Evolutionary conservation across 1,140 invertebrate genomes (phyloP).

Genomic region (Drosophila lowei): DNA sequence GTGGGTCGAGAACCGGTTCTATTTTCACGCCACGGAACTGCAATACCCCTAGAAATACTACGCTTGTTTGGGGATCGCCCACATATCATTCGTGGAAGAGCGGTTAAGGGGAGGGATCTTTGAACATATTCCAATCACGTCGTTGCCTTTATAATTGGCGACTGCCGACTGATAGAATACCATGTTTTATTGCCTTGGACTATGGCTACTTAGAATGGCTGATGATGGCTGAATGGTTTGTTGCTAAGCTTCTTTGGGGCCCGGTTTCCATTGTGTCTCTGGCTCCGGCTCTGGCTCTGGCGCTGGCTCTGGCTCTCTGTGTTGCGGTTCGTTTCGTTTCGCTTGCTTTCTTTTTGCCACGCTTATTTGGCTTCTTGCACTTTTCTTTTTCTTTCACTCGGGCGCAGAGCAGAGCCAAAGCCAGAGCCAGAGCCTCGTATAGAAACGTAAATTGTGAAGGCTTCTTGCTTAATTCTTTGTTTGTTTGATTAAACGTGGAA

Average conservation of each 20-base stretch:
- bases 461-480: slow-evolving; percentile 58
- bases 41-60: slow-evolving; percentile 22
- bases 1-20: slow-evolving; percentile 66
- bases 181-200: slow-evolving; percentile 37
- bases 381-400: slow-evolving; percentile 62
- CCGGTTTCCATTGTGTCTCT: slow-evolving; percentile 44
- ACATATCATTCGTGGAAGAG: neutral
- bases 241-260: slow-evolving; percentile 56
- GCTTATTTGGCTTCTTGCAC: slow-evolving; percentile 57
- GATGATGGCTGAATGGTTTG: slow-evolving; percentile 2
- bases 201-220: slow-evolving; percentile 42
- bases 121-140: slow-evolving; percentile 1
- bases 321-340: slow-evolving; percentile 51
- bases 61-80: slow-evolving; percentile 22
- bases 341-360: slow-evolving; percentile 66
- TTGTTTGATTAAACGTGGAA: slow-evolving; percentile 74
- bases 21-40: slow-evolving; percentile 41
- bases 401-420: slow-evolving; percentile 17
- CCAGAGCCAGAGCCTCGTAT: too few species aligned
- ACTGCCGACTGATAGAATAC: slow-evolving; percentile 5
- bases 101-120: neutral
- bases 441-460: slow-evolving; percentile 29
- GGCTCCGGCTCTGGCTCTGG: neutral
- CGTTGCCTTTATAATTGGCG: slow-evolving; percentile 33
- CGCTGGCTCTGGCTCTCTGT: slow-evolving; percentile 2